These are phyloP conservation scores for Erpornis zantholeuca DNA, from an alignment of 2,113 vertebrate genomes.

Conservation along the genomic window DNA sequence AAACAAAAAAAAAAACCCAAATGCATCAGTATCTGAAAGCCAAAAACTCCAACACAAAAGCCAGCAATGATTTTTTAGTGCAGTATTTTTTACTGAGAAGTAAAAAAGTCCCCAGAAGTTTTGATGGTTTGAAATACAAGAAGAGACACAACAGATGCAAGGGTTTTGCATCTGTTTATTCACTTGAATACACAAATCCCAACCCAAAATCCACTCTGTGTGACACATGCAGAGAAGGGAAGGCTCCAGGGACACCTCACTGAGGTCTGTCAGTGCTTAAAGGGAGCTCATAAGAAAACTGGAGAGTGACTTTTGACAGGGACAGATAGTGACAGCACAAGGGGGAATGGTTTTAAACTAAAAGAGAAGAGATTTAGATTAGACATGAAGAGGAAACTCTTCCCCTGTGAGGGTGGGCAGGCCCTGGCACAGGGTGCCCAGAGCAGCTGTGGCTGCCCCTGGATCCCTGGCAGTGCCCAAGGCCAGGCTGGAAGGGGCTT, in stretches of 20 bases:
- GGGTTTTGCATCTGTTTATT: neutral
- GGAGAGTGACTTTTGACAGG: neutral
- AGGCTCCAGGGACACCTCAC: neutral
- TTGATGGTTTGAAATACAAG: neutral
- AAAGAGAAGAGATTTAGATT: neutral
- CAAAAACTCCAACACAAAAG: neutral
- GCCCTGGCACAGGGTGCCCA: neutral
- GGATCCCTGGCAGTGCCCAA: neutral
- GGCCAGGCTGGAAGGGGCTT: neutral
- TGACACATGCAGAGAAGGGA: neutral
- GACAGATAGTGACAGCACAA: neutral
- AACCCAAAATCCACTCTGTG: rapidly evolving
- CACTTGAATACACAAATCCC: neutral
- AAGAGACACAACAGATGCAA: too few species aligned
- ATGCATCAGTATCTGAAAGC: neutral
- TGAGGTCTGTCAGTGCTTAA: neutral
- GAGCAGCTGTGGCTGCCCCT: neutral
- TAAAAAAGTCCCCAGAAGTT: neutral
- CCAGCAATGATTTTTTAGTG: neutral
- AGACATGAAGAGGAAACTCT: neutral
- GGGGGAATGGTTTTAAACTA: neutral
- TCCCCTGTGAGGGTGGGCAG: rapidly evolving
- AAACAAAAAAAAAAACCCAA: neutral
- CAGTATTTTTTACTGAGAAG: neutral
- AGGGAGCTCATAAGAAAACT: neutral